Conservation (phyloP, 2,888 invertebrate species). For the Hypolimnas misippus region DNA sequence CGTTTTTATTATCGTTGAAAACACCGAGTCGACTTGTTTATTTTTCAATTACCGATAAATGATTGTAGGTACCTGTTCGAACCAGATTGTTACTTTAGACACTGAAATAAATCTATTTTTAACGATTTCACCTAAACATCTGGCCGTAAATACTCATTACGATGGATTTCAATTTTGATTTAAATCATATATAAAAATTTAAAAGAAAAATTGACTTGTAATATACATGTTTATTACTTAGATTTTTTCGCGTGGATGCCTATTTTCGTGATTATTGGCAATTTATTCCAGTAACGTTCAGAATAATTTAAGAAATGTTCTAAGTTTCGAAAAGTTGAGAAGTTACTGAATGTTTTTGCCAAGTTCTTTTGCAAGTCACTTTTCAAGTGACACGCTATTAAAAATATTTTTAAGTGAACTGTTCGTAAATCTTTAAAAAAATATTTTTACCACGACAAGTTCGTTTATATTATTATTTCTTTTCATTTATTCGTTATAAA, state of each 20-base stretch:
- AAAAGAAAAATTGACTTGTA: no score
- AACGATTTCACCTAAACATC: background rate
- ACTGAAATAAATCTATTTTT: conserved; percentile 1
- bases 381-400: background rate
- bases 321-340: background rate
- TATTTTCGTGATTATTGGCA: background rate
- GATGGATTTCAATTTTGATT: no score
- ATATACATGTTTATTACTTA: no score
- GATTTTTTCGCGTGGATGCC: background rate
- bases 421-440: background rate
- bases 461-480: background rate
- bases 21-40: conserved; percentile 4
- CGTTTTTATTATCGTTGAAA: conserved; percentile 7
- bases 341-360: background rate
- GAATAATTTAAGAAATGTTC: background rate
- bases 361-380: background rate
- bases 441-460: background rate
- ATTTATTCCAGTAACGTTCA: background rate
- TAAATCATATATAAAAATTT: no score
- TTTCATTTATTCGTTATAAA: no score
- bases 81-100: background rate
- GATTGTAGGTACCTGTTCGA: background rate
- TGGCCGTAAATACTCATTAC: background rate
- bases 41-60: conserved; percentile 8
- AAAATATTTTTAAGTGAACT: background rate